Base-by-base conservation (phyloP, 1,140 invertebrate genomes). In the Drosophila simulans region DNA sequence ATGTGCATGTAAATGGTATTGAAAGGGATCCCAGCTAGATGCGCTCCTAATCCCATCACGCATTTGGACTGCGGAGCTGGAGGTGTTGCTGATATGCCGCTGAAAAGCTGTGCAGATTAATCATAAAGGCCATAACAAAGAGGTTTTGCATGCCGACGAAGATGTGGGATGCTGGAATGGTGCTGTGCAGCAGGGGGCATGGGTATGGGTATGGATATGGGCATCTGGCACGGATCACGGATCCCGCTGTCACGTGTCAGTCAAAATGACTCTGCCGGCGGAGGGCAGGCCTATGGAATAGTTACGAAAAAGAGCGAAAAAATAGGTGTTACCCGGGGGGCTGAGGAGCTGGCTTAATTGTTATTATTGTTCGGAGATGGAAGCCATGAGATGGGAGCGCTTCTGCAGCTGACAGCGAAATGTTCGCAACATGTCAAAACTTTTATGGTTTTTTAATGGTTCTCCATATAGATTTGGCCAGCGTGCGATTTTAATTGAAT, bases 401-500 rank as follows among this genome's bases (percentile, higher is more conserved):
- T 77, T 62, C 64, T 80, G 77, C 55, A 80, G 77, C 77, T 80
- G 77, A 80, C 77, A 80, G 77, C 77, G 43, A 80, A 80, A 80
- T 80, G 77, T 80, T 79, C 77, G 77, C 77, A 79, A 72, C 77
- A 80, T 80, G 77, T 80, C 77, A 80, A 80, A 79, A 80, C 76
- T 68, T 63, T 75, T 80, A 73, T 80, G 77, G 63, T 74, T 75
- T 73, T 74, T 74, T 80, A 80, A 80, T 80, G 70, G 77, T 53
- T 59, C 52, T 66, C 42, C 64, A 57, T 68, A 60, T 57, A 76
- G 52, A 69, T 75, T 65, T 31, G 46, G 53, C 1, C 62, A 10
- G 55, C 35, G 40, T 77, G 39, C 64, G 54, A 56, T 70, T 80
- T 60, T 80, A 80, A 80, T 80, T 80, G 77, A 80, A 80, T 80